Evolutionary conservation across 2,888 invertebrate genomes (phyloP), one percentile per base, ranked within the genome.

Genomic region (Cephus pygmeus): DNA sequence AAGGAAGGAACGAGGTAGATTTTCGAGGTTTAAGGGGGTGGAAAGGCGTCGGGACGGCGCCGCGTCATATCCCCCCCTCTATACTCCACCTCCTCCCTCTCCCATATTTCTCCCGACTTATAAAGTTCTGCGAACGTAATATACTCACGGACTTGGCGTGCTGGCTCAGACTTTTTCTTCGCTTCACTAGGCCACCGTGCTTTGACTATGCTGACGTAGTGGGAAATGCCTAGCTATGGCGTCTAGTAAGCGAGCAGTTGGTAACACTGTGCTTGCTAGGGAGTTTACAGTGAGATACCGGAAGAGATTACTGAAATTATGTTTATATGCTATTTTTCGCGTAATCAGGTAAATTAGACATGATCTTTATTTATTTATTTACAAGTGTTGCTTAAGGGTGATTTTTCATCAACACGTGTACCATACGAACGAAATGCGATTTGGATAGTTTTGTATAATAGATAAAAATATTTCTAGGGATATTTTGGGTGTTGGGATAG

Each of bases 1-100:
- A 75, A 69, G 79, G 69, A 68, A 76, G 34, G 79, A 78, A 76
- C 81, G 79, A 82, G 82, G 75, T 86, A 80, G 85, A 80, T 83
- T 80, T 80, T 56, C 56, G 56, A 56, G 56, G 56, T 56, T 56
- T 56, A 56, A 56, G 56, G 56, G 56, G 56, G 56, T 23, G 56
- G 56, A 56, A 56, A 23, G 56, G 56, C 56, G 56, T 56, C 56
- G 56, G 56, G 56, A 56, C 56, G 56, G 56, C 56, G 56, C 23
- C 56, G 56, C 56, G 56, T 56, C 56, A 23, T 56, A 56, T 56
- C 56, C 56, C 23, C 23, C 23, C 15, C 40, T 40, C 40, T 6
- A 40, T 40, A 15, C 15, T 15, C 40, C 40, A 40, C 40, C 6
- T 40, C 40, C 40, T 40, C 6, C 23, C 56, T 56, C 56, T 56